Evolutionary conservation across 2,113 vertebrate species (phyloP).

Genomic region (Pygoscelis adeliae): DNA sequence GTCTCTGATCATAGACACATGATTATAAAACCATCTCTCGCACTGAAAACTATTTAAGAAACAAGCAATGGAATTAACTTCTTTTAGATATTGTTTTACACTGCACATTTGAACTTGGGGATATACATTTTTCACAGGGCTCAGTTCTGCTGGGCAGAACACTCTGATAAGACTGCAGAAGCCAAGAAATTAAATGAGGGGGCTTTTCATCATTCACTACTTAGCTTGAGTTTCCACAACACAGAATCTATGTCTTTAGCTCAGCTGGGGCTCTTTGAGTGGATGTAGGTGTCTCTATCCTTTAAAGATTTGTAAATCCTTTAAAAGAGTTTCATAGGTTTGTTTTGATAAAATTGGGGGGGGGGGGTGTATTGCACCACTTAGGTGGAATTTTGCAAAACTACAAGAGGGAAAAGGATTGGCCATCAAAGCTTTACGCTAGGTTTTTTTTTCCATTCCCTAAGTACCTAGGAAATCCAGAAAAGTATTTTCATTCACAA

Average conservation of each 20-base stretch:
- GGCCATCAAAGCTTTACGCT: not conserved
- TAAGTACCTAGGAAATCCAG: not conserved
- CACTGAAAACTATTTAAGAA: conserved; percentile 67
- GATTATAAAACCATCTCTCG: conserved; percentile 70
- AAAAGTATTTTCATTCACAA: not conserved
- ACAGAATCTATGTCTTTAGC: not conserved
- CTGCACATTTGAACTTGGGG: conserved; percentile 44
- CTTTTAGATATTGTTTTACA: conserved; percentile 59
- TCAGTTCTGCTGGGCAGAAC: conserved; percentile 20
- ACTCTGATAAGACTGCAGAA: conserved; percentile 29
- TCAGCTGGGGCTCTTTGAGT: not conserved
- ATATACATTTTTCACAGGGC: conserved; percentile 38
- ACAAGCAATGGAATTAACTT: conserved; percentile 39
- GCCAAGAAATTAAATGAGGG: conserved; percentile 22
- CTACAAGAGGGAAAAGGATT: not conserved
- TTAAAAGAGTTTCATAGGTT: not conserved
- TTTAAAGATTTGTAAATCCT: not conserved
- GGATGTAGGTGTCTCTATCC: not conserved
- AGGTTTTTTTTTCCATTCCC: not conserved
- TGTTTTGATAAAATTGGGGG: not conserved
- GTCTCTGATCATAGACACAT: conserved; percentile 62
- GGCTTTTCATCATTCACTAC: not conserved
- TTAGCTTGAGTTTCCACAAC: not conserved
- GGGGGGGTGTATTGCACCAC: not conserved
- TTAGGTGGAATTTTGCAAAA: not conserved